Conservation (phyloP, 2,888 invertebrate species). For the Eristalis intricaria region DNA sequence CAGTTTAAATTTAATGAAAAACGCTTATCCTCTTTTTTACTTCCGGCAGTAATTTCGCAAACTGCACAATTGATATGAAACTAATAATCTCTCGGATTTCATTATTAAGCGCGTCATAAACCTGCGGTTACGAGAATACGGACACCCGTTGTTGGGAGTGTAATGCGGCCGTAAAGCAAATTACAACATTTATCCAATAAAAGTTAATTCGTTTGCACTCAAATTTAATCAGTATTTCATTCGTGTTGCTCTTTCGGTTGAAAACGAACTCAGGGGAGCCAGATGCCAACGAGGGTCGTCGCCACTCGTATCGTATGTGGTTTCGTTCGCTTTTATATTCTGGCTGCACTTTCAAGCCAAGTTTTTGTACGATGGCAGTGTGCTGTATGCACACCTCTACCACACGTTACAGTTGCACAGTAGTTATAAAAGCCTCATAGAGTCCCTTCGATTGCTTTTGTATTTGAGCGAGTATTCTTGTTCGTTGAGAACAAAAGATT, state of each 20-base stretch:
- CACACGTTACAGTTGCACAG: not conserved
- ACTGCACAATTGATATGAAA: not conserved
- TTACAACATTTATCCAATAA: not conserved
- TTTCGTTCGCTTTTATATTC: not conserved
- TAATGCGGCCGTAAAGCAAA: not conserved
- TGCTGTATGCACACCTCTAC: not conserved
- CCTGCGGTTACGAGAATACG: not conserved
- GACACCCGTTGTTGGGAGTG: not conserved
- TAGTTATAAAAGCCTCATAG: not conserved
- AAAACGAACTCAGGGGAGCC: not conserved
- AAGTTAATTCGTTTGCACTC: not conserved
- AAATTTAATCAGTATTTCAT: not conserved
- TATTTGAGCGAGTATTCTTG: not conserved
- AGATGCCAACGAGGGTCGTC: not conserved
- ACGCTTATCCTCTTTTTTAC: not conserved
- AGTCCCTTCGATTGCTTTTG: not conserved
- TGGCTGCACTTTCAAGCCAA: not conserved
- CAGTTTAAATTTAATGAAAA: not conserved
- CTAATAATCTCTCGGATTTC: not conserved
- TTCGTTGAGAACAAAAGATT: not conserved
- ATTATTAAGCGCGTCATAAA: not conserved
- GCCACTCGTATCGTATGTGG: not conserved
- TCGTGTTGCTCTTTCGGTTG: not conserved
- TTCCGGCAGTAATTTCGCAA: not conserved
- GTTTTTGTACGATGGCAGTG: not conserved